phyloP scores from a whole-genome alignment of 2,113 vertebrate genomes.

The Oreochromis spilurus region DNA sequence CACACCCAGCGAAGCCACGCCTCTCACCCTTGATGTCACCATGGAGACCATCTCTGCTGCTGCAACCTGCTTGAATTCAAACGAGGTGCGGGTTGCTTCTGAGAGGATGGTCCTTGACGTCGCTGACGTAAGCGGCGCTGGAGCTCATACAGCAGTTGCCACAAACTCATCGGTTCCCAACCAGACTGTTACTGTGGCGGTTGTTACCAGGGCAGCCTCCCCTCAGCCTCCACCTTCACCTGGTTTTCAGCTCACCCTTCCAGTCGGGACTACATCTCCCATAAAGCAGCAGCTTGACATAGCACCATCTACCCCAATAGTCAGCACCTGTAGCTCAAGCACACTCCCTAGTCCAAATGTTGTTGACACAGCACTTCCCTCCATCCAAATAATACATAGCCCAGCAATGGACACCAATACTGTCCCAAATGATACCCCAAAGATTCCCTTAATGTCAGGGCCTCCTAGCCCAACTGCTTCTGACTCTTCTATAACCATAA shows the following conservation, averaged over 20 bases:
- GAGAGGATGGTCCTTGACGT: background rate
- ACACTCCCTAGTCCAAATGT: background rate
- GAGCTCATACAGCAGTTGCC: background rate
- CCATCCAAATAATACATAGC: background rate
- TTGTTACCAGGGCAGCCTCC: slow-evolving; percentile 20
- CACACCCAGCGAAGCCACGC: slow-evolving; percentile 65
- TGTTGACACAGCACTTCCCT: background rate
- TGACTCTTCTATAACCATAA: background rate
- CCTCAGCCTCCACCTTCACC: slow-evolving; percentile 3
- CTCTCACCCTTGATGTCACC: slow-evolving; percentile 32
- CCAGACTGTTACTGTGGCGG: slow-evolving; percentile 39
- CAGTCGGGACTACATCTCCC: slow-evolving; percentile 17
- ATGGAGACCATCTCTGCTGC: slow-evolving; percentile 33
- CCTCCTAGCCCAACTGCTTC: background rate
- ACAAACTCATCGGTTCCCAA: background rate
- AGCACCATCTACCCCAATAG: background rate
- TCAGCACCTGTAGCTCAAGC: slow-evolving; percentile 23
- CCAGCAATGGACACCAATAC: background rate
- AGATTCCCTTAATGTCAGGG: background rate
- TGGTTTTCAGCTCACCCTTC: background rate
- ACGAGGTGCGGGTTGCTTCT: background rate
- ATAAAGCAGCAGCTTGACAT: slow-evolving; percentile 19
- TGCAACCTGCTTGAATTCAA: slow-evolving; percentile 14
- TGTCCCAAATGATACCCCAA: background rate
- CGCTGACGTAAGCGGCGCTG: background rate